A percentile compares a stretch with the other conserved stretches of the same genome.
Conservation (phyloP, 2,888 invertebrate species). For the Rhagonycha fulva region DNA sequence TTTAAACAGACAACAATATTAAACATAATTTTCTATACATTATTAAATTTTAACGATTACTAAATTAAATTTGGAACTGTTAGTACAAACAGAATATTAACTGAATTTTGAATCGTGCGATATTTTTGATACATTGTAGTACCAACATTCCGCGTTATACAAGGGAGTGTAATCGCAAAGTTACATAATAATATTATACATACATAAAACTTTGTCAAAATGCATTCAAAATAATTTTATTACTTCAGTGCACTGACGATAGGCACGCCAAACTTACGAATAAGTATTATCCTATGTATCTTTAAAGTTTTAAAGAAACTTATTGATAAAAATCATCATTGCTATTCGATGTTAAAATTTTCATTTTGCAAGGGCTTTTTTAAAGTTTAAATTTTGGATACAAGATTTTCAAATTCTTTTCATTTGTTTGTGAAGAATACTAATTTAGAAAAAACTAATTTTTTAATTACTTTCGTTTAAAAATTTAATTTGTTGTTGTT, state of each 20-base stretch:
- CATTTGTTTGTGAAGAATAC: no score
- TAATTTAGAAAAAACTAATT: no score
- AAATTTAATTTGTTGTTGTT: no score
- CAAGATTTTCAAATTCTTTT: no score
- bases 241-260: background rate
- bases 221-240: background rate
- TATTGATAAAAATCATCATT: background rate
- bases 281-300: background rate
- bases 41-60: background rate
- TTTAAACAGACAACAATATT: background rate
- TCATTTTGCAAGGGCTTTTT: background rate
- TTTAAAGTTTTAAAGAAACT: background rate
- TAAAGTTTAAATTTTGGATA: background rate
- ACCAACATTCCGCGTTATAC: no score
- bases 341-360: background rate
- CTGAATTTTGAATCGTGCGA: no score
- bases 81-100: background rate
- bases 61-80: background rate
- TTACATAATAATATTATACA: background rate
- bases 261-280: background rate
- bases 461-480: no score
- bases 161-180: background rate
- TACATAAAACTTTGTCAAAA: background rate
- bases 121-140: no score
- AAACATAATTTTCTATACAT: background rate